phyloP scores from a whole-genome alignment of 2,113 vertebrate species.

The Antechinus flavipes region DNA sequence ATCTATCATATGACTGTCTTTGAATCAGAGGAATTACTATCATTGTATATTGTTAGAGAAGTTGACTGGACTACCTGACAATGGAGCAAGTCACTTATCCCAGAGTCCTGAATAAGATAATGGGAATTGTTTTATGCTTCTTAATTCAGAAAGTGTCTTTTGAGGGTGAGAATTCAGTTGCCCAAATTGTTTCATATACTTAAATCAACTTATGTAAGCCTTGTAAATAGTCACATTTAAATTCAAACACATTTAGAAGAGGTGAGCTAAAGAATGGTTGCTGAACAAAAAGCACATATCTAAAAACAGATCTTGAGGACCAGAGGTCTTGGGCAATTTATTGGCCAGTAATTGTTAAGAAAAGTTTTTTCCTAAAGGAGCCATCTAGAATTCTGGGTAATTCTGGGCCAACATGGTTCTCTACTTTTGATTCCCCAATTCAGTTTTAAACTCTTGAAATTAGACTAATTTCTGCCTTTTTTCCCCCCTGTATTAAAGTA shows the following conservation, averaged over 20 bases:
- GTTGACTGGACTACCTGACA: neutral
- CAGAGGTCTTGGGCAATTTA: neutral
- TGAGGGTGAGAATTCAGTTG: neutral
- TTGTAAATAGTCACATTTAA: neutral
- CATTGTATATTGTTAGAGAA: neutral
- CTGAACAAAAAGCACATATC: neutral
- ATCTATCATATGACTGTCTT: neutral
- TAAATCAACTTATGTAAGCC: neutral
- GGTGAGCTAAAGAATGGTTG: neutral
- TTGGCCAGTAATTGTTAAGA: neutral
- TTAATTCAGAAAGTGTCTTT: neutral
- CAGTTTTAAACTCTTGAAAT: neutral
- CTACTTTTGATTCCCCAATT: neutral
- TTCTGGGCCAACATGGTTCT: neutral
- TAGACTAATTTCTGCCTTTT: neutral
- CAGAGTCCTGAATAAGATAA: neutral
- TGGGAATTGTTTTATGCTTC: neutral
- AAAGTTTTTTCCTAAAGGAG: neutral
- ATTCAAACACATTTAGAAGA: neutral
- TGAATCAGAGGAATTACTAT: neutral
- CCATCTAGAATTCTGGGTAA: neutral
- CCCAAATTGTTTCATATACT: neutral
- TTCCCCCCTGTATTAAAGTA: neutral
- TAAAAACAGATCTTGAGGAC: neutral
- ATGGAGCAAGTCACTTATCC: neutral